Base-by-base conservation (phyloP, 2,113 vertebrate species). In the Melanotaenia duboulayi region DNA sequence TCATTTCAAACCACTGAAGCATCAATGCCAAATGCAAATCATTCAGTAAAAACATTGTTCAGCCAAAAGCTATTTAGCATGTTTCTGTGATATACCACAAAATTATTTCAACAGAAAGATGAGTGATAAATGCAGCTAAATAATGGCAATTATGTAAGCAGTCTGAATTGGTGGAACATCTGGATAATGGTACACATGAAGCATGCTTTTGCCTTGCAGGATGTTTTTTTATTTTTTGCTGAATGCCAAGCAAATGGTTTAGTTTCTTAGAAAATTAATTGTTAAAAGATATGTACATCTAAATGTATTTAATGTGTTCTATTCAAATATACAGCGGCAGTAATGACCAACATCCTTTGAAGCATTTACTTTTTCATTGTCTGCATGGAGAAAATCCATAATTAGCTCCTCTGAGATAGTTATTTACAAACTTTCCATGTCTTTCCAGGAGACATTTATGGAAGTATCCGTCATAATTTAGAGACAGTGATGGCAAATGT, bases 11-110 rank as follows among this genome's bases (percentile, higher is more conserved):
- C 50, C 74, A 72, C 52, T 57, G 70, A 84, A 66, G 76, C 80
- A 49, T 78, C 11, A 23, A 75, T 69, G 66, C 62, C 60, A 77
- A 81, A 88, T 81, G 79, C 58, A 85, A 89, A 84, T 85, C 58
- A 65, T 71, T 86, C 17, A 54, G 42, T 42, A 81, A 55, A 82
- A 66, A 79, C 74, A 55, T 74, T 87, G 84, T 84, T 71, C 64
- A 49, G 23, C 37, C 49, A 65, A 80, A 55, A 78, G 56, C 70
- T 71, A 65, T 73, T 82, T 39, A 48, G 76, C 17, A 60, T 71
- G 71, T 83, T 81, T 48, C 67, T 67, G 54, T 1, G 40, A 61
- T 74, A 79, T 40, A 20, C 0, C 13, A 75, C 46, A 67, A 59
- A 56, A 49, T 4, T 1, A 13, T 78, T 39, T 48, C 2, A 54